These are phyloP conservation scores for Myrmecophaga tridactyla DNA, from an alignment of 2,113 vertebrate species.

Conservation along the genomic window DNA sequence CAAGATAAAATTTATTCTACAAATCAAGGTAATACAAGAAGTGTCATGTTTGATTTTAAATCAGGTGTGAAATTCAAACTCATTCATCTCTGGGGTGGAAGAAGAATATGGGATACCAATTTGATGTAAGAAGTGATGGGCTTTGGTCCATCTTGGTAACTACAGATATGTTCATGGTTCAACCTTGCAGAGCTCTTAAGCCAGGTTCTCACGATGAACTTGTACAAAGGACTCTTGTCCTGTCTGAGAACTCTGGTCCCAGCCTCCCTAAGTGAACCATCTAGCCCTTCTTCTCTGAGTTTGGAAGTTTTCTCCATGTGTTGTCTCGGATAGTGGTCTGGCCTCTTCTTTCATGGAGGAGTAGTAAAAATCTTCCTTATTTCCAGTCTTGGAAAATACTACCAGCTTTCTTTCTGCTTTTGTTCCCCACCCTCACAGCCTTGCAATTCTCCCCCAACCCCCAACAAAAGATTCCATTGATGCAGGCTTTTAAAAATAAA, in stretches of 20 bases:
- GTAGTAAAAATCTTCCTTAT: not conserved
- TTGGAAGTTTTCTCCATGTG: not conserved
- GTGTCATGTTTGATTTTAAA: not conserved
- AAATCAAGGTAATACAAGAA: not conserved
- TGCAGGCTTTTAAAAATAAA: not conserved
- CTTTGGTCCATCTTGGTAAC: not conserved
- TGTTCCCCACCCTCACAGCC: not conserved
- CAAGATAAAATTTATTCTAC: not conserved
- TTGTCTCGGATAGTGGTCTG: not conserved
- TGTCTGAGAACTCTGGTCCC: not conserved
- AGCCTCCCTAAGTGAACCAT: not conserved
- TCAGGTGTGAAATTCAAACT: not conserved
- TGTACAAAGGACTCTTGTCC: not conserved
- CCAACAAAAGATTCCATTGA: not conserved
- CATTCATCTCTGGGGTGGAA: not conserved
- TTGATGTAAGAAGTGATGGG: not conserved
- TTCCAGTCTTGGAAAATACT: not conserved
- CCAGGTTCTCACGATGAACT: not conserved
- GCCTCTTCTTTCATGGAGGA: not conserved
- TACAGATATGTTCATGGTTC: not conserved
- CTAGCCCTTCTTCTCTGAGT: not conserved
- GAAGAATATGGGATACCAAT: not conserved
- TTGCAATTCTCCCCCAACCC: not conserved
- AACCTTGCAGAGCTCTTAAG: not conserved
- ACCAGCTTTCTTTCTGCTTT: not conserved